Evolutionary conservation across 2,797 vertebrate species (phyloP), one percentile per base, ranked within the genome.

Genomic region (Clarias platycephalus): DNA sequence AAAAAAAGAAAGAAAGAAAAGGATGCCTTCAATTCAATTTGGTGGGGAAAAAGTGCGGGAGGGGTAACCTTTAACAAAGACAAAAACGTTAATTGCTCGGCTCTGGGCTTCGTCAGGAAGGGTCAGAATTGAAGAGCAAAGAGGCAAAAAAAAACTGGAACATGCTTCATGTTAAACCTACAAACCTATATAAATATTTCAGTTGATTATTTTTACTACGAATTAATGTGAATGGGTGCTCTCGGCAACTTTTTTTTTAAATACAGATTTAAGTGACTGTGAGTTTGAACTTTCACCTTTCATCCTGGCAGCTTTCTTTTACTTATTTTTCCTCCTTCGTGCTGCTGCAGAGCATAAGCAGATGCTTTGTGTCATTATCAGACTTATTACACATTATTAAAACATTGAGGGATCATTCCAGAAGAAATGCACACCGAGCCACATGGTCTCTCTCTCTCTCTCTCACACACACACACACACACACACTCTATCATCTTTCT

Each of bases 351-450:
- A 82, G 88, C 87, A 90, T 86, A 85, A 88, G 87, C 92, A 93
- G 89, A 91, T 91, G 91, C 91, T 91, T 91, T 91, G 84, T 88
- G 92, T 93, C 93, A 94, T 94, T 94, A 95, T 91, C 92, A 93
- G 94, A 91, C 92, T 94, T 94, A 95, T 95, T 95, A 94, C 93
- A 92, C 89, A 91, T 94, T 93, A 95, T 95, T 95, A 95, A 94
- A 95, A 95, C 58, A 70, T 24, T 70, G 64, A 28, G 2, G 57
- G 66, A 55, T 37, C 28, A 57, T 80, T 80, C 60, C 40, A 49
- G 78, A 66, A 66, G 40, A 64, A 80, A 64, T 18, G 37, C 24
- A 80, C 7, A 34, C 66, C 4, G 67, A 89, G 87, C 66, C 72
- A 72, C 85, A 80, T 81, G 37, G 1, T 49, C 44, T 55, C 77